Evolutionary conservation across 1,140 invertebrate genomes (phyloP).

Genomic region (Neodiprion fabricii): DNA sequence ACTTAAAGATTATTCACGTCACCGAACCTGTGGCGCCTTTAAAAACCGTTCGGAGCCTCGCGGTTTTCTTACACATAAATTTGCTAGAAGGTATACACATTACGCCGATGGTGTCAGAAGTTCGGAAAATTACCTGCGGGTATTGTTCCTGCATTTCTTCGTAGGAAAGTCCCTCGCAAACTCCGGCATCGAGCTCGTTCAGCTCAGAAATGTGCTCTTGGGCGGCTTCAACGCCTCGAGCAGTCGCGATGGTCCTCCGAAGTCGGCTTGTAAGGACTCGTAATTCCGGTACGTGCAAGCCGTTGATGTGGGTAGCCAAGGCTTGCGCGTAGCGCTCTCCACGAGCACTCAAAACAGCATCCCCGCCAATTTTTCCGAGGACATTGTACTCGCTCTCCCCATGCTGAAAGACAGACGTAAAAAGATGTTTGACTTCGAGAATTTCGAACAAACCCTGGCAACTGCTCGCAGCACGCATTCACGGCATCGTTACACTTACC

Average conservation of each 20-base stretch:
- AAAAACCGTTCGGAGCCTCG: too few relatives aligned
- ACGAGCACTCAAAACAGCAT: constrained; percentile 81
- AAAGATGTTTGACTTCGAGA: not conserved
- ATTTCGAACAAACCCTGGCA: not conserved
- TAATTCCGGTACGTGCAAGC: constrained; percentile 71
- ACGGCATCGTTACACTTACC: constrained; percentile 56
- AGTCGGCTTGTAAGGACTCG: constrained; percentile 90
- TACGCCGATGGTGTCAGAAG: too few relatives aligned
- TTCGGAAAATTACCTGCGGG: constrained; percentile 66
- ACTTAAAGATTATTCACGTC: too few relatives aligned
- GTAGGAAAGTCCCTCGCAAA: constrained; percentile 92
- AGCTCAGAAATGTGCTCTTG: constrained; percentile 80
- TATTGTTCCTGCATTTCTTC: constrained; percentile 91
- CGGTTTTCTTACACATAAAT: too few relatives aligned
- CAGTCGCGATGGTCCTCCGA: constrained; percentile 87
- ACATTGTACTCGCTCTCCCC: constrained; percentile 93
- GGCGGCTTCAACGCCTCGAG: constrained; percentile 78
- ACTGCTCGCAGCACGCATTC: not conserved
- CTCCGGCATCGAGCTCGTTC: constrained; percentile 92
- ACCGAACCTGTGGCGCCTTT: too few relatives aligned
- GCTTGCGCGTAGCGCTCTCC: constrained; percentile 81
- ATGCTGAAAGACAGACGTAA: constrained; percentile 68
- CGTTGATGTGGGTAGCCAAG: constrained; percentile 77
- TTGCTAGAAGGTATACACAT: too few relatives aligned
- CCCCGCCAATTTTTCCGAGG: constrained; percentile 88